These are phyloP conservation scores for Sinosuthora webbiana DNA, from an alignment of 2,113 vertebrate species.

Conservation along the genomic window DNA sequence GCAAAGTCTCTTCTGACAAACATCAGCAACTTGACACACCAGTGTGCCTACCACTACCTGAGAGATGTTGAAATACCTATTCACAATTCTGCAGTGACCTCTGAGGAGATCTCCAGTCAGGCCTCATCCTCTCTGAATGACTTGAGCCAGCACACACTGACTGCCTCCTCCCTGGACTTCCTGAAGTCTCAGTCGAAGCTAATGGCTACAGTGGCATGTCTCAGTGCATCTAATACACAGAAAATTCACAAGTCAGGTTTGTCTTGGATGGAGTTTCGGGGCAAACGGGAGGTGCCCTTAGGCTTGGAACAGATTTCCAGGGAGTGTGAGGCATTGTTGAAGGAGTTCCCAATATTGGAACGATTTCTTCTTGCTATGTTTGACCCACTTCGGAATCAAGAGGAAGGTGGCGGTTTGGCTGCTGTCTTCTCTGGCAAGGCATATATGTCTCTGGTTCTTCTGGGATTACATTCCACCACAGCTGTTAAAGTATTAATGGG, in stretches of 20 bases:
- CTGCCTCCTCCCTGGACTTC: constrained; percentile 85
- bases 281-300: constrained; percentile 83
- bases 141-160: constrained; percentile 77
- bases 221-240: constrained; percentile 74
- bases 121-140: constrained; percentile 18
- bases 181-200: constrained; percentile 86
- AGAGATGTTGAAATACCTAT: constrained; percentile 65
- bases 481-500: constrained; percentile 74
- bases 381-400: constrained; percentile 73
- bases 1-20: constrained; percentile 59
- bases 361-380: constrained; percentile 80
- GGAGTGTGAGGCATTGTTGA: constrained; percentile 84
- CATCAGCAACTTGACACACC: constrained; percentile 74
- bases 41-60: constrained; percentile 68
- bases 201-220: constrained; percentile 81
- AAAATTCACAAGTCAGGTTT: constrained; percentile 77
- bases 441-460: constrained; percentile 78
- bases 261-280: constrained; percentile 84
- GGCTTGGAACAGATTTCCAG: constrained; percentile 83
- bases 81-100: not conserved
- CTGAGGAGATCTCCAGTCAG: constrained; percentile 32
- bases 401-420: constrained; percentile 66
- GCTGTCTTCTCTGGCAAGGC: constrained; percentile 78
- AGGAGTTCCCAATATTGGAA: constrained; percentile 82
- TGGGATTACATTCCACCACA: constrained; percentile 79